Evolutionary conservation across 2,113 vertebrate species (phyloP).

Genomic region (Pygoscelis antarcticus): DNA sequence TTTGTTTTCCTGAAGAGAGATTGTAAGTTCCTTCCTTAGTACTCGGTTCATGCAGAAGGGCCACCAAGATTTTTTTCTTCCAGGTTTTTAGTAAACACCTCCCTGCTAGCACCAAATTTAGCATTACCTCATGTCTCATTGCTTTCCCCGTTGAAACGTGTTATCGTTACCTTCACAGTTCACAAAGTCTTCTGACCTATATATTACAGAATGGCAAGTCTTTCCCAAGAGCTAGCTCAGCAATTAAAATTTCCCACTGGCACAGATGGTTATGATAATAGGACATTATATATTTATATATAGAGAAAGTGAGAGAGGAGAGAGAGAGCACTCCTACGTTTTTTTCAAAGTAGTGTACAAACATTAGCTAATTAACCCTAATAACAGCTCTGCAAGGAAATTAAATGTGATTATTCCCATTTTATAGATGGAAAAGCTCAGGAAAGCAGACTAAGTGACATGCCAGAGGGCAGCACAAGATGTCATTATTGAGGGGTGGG

Average conservation of each 20-base stretch:
- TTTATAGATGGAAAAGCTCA: slow-evolving; percentile 31
- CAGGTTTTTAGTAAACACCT: background rate
- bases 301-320: slow-evolving; percentile 7
- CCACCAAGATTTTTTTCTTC: background rate
- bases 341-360: slow-evolving; percentile 50
- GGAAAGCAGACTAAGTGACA: background rate
- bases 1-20: background rate
- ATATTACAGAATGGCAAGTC: slow-evolving; percentile 52
- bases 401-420: slow-evolving; percentile 27
- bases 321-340: background rate
- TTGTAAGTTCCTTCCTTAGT: background rate
- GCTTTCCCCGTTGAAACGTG: background rate
- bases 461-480: background rate
- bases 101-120: background rate
- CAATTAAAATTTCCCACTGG: slow-evolving; percentile 56
- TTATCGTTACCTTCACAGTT: slow-evolving; percentile 39
- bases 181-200: slow-evolving; percentile 38
- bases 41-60: background rate
- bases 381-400: slow-evolving; percentile 42
- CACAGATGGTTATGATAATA: slow-evolving; percentile 61
- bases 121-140: slow-evolving; percentile 30
- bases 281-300: slow-evolving; percentile 45
- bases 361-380: slow-evolving; percentile 54
- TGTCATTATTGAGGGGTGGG: background rate
- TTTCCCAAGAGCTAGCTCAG: slow-evolving; percentile 57